Evolutionary conservation across 2,888 invertebrate genomes (phyloP).

Genomic region (Polydrusus pterygomalis): DNA sequence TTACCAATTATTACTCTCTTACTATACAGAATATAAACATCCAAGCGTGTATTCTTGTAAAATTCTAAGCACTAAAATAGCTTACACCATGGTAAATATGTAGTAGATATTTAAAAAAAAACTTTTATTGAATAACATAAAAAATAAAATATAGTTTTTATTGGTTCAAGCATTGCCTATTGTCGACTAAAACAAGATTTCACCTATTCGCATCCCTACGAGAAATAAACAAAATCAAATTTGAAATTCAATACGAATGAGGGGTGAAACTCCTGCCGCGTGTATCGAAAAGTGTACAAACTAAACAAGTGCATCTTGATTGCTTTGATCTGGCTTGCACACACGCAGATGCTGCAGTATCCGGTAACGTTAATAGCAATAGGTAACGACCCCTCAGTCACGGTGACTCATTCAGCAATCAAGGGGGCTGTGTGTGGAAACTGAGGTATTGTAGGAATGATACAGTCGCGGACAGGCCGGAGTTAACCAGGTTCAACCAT

Average conservation of each 20-base stretch:
- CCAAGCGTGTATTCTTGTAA: too few species aligned
- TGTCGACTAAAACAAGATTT: not conserved
- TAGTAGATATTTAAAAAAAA: too few species aligned
- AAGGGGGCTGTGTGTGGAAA: slow-evolving; percentile 63
- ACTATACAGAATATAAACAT: too few species aligned
- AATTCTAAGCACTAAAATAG: too few species aligned
- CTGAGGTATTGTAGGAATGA: slow-evolving; percentile 47
- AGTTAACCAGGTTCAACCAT: not conserved
- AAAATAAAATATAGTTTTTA: too few species aligned
- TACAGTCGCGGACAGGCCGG: slow-evolving; percentile 38
- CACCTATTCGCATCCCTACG: not conserved
- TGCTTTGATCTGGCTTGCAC: slow-evolving; percentile 71
- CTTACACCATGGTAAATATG: too few species aligned
- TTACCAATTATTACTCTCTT: too few species aligned
- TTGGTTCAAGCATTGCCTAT: not conserved
- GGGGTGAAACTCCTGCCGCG: slow-evolving; percentile 30
- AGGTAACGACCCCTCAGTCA: slow-evolving; percentile 65
- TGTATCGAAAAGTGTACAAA: slow-evolving; percentile 63
- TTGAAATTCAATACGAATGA: slow-evolving; percentile 50
- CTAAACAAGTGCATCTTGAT: slow-evolving; percentile 72
- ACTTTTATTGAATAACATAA: too few species aligned
- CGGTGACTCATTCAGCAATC: slow-evolving; percentile 71
- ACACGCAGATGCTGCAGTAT: slow-evolving; percentile 71
- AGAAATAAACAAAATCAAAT: slow-evolving; percentile 42
- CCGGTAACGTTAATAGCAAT: slow-evolving; percentile 70